A percentile compares a stretch with the other conserved stretches of the same genome.
Conservation (phyloP, 2,888 invertebrate species). For the Acanthosepion esculentum region DNA sequence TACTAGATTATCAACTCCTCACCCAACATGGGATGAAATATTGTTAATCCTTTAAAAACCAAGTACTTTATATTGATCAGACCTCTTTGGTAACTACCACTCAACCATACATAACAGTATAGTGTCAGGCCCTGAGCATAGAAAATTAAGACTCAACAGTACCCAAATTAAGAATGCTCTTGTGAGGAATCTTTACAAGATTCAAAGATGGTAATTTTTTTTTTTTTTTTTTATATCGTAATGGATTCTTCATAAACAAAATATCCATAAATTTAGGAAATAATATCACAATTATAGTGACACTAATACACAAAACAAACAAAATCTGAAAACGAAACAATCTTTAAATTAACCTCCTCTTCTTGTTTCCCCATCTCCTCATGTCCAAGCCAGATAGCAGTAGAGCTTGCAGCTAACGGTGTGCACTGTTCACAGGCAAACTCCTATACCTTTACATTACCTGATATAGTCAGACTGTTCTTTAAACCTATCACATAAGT, state of each 20-base stretch:
- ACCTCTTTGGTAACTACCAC: too few species aligned
- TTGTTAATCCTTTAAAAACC: neutral
- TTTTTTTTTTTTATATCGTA: neutral
- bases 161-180: neutral
- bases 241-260: neutral
- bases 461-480: slow-evolving; percentile 84
- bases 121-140: neutral
- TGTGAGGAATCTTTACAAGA: neutral
- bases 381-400: neutral
- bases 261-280: neutral
- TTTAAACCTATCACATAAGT: slow-evolving; percentile 85
- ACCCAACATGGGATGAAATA: too few species aligned
- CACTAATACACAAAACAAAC: neutral
- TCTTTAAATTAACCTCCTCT: neutral
- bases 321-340: neutral
- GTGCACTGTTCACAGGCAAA: neutral
- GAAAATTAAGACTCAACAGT: neutral
- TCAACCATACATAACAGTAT: too few species aligned
- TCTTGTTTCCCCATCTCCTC: neutral
- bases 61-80: neutral
- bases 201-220: neutral
- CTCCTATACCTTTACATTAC: slow-evolving; percentile 57
- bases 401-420: neutral
- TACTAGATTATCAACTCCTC: too few species aligned
- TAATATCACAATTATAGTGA: neutral